Conservation (phyloP, 2,888 invertebrate species). For the Scaeva pyrastri region DNA sequence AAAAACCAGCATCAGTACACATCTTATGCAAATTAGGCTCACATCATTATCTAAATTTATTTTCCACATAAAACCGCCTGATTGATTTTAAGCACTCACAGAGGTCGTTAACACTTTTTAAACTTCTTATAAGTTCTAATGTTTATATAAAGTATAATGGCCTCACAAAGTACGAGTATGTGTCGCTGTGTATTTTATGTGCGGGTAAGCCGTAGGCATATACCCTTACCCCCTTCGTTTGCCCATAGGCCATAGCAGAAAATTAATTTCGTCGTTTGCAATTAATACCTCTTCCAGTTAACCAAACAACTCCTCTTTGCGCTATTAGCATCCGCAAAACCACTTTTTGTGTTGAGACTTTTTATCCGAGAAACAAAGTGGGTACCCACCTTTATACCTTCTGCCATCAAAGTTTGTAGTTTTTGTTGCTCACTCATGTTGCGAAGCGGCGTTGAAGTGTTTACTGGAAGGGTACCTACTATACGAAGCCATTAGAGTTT, state of each 20-base stretch:
- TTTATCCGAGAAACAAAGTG: not conserved
- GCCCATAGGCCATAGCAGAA: slow-evolving; percentile 14
- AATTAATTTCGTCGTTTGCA: slow-evolving; percentile 64
- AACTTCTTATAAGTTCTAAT: not conserved
- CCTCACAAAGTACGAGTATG: slow-evolving; percentile 19
- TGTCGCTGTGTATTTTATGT: slow-evolving; percentile 2
- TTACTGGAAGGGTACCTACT: too few relatives aligned
- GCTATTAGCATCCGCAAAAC: slow-evolving; percentile 45
- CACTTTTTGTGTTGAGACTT: slow-evolving; percentile 22
- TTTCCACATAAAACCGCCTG: not conserved
- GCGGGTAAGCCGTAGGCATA: too few relatives aligned
- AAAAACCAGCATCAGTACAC: not conserved
- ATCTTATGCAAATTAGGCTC: not conserved
- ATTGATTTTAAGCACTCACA: not conserved
- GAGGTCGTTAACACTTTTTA: slow-evolving; percentile 23
- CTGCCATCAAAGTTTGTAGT: slow-evolving; percentile 2
- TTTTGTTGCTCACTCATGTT: slow-evolving; percentile 31
- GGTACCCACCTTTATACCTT: not conserved
- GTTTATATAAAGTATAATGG: slow-evolving; percentile 15
- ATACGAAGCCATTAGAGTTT: slow-evolving; percentile 66
- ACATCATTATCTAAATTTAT: not conserved
- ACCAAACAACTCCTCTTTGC: slow-evolving; percentile 41
- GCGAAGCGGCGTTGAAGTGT: slow-evolving; percentile 46
- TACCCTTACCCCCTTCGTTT: not conserved
- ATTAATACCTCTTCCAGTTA: slow-evolving; percentile 68